Evolutionary conservation across 2,797 vertebrate genomes (phyloP).

Genomic region (Acridotheres tristis): DNA sequence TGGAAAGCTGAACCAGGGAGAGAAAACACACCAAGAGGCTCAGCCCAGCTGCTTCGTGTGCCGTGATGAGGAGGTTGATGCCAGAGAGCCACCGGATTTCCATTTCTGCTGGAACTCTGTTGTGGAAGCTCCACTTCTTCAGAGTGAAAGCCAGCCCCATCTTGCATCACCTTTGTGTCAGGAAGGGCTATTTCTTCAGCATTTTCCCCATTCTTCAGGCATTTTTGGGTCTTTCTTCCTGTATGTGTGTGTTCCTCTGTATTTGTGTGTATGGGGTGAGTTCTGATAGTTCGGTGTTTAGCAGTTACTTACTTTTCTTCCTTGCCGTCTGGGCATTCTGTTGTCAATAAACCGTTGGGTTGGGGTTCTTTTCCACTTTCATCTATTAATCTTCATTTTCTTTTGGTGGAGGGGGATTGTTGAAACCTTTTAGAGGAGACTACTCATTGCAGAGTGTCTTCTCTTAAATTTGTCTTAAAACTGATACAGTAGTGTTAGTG

Average conservation of each 20-base stretch:
- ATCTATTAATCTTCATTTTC: background rate
- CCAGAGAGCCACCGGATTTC: background rate
- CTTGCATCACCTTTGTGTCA: fast-evolving
- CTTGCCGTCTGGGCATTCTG: background rate
- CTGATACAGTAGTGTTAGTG: background rate
- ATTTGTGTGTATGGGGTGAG: background rate
- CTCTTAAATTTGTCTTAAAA: background rate
- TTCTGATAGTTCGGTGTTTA: background rate
- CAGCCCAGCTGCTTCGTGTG: background rate
- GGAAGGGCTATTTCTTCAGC: background rate
- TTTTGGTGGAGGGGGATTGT: background rate
- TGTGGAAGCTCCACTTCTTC: background rate
- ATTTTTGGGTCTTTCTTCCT: background rate
- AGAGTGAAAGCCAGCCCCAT: background rate
- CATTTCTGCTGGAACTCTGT: background rate
- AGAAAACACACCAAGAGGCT: no score
- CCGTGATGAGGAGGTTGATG: fast-evolving
- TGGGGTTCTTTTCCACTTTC: background rate
- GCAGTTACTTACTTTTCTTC: background rate
- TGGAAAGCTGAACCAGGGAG: fast-evolving
- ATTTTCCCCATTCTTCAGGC: background rate
- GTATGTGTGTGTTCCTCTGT: background rate
- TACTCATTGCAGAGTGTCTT: background rate
- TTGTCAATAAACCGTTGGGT: background rate
- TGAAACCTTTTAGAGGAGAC: background rate